phyloP scores from a whole-genome alignment of 2,113 vertebrate species.

The Ceyx cyanopectus region DNA sequence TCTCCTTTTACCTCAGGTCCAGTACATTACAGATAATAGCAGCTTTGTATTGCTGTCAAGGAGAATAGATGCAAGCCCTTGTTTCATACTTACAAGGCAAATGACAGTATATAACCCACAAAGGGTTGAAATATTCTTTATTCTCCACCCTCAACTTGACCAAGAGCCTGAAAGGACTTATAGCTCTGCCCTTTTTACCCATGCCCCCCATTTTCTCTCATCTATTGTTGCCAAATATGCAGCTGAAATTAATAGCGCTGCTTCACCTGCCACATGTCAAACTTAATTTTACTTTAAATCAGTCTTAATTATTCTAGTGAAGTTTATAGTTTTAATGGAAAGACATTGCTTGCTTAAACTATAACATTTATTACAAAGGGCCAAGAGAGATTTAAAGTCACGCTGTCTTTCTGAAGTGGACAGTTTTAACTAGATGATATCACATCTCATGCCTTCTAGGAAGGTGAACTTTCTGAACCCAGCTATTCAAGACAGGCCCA shows the following conservation, averaged over 20 bases:
- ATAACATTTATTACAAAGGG: constrained; percentile 57
- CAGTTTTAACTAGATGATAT: constrained; percentile 27
- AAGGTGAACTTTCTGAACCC: constrained; percentile 6
- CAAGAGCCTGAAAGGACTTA: constrained; percentile 33
- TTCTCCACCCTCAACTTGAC: constrained; percentile 45
- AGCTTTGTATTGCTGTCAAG: neutral
- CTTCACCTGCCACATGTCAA: constrained; percentile 63
- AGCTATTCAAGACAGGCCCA: neutral
- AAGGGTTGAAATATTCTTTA: constrained; percentile 30
- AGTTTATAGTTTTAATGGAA: constrained; percentile 76
- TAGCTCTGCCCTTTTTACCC: neutral
- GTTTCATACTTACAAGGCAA: neutral
- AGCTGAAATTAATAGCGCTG: constrained; percentile 36
- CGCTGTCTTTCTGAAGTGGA: constrained; percentile 21
- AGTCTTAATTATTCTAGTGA: constrained; percentile 72
- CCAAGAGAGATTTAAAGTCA: constrained; percentile 68
- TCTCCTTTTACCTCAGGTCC: neutral
- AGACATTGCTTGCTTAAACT: constrained; percentile 60
- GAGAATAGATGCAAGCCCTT: neutral
- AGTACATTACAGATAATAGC: neutral
- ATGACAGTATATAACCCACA: neutral
- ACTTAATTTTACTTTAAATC: constrained; percentile 75
- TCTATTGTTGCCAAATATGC: constrained; percentile 41
- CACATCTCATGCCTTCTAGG: neutral
- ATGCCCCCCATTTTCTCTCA: constrained; percentile 14